Evolutionary conservation across 2,888 invertebrate genomes (phyloP).

Genomic region (Agrochola circellaris): DNA sequence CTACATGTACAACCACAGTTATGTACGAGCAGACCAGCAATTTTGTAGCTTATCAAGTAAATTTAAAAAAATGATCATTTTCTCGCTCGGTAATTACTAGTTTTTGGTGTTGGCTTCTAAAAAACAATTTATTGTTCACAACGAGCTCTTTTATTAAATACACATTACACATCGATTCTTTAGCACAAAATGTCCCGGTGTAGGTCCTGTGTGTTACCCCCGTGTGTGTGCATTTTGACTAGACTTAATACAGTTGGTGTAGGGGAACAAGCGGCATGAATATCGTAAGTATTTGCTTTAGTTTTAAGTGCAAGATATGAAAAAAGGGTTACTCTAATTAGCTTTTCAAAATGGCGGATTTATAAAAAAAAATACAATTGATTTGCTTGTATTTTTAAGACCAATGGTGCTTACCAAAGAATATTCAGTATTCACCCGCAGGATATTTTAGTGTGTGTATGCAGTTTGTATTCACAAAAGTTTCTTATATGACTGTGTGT

Average conservation of each 20-base stretch:
- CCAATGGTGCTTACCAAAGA: neutral
- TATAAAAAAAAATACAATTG: neutral
- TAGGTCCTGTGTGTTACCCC: slow-evolving; percentile 79
- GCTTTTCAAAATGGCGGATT: slow-evolving; percentile 4
- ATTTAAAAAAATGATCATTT: neutral
- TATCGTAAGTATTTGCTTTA: slow-evolving; percentile 71
- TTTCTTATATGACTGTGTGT: neutral
- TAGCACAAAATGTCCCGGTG: slow-evolving; percentile 84
- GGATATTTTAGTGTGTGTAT: neutral
- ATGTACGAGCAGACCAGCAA: neutral
- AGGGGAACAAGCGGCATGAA: slow-evolving; percentile 82
- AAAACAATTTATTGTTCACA: neutral
- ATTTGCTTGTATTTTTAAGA: neutral
- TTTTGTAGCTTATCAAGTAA: neutral
- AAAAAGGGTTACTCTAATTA: slow-evolving; percentile 58
- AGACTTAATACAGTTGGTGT: slow-evolving; percentile 86
- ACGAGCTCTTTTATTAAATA: slow-evolving; percentile 6
- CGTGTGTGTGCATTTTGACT: slow-evolving; percentile 81
- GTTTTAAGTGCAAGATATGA: slow-evolving; percentile 54
- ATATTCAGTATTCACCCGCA: neutral
- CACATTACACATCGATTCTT: slow-evolving; percentile 70
- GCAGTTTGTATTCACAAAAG: slow-evolving; percentile 1
- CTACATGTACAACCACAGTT: neutral
- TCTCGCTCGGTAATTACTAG: neutral
- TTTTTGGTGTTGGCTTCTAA: neutral